Evolutionary conservation across 2,888 invertebrate species (phyloP), one percentile per base, ranked within the genome.

Genomic region (Cyclophora albipunctata): DNA sequence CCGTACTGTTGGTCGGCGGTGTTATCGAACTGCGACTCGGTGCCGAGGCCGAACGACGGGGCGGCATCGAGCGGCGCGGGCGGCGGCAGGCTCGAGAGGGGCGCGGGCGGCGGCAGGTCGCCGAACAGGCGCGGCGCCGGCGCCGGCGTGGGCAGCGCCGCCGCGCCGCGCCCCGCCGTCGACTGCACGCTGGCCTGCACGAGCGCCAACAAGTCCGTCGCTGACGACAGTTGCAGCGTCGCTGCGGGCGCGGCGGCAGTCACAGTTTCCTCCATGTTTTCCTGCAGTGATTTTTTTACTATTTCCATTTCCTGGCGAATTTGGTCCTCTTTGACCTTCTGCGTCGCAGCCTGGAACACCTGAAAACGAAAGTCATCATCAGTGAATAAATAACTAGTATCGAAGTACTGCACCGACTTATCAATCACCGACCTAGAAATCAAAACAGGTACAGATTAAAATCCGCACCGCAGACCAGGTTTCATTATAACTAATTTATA

Each of bases 311-410:
- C 90, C 64, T 90, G 90, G 7, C 91, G 88, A 42, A 86, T 78
- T 64, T 89, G 85, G 62, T 90, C 90, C 53, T 92, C 92, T 58
- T 90, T 92, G 0, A 95, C 92, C 69, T 94, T 95, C 65, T 92
- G 91, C 1, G 92, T 92, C 0, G 93, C 95, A 0, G 93, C 93
- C 73, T 93, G 92, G 63, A 94, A 93, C 44, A 95, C 81, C 89
- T 89, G 67, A 3, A 69, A 69, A 49, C 34, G 4, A 44, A 20
- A 48, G 3, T 7, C 41, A 37, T 7, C 34, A 34, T 46, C 20
- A 20, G 20, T 20, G 20, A 20, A 20, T 20, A 20, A 20, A 20
- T 20, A 20, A 20, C 20, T 20, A 20, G 20, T 20, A 20, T 20
- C 20, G 20, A 20, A 20, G 20, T 20, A 20, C 20, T 20, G 20